A percentile compares a stretch with the other conserved stretches of the same genome.
These are phyloP conservation scores for Sarcophaga variegata DNA, from an alignment of 2,888 invertebrate species.

Conservation along the genomic window DNA sequence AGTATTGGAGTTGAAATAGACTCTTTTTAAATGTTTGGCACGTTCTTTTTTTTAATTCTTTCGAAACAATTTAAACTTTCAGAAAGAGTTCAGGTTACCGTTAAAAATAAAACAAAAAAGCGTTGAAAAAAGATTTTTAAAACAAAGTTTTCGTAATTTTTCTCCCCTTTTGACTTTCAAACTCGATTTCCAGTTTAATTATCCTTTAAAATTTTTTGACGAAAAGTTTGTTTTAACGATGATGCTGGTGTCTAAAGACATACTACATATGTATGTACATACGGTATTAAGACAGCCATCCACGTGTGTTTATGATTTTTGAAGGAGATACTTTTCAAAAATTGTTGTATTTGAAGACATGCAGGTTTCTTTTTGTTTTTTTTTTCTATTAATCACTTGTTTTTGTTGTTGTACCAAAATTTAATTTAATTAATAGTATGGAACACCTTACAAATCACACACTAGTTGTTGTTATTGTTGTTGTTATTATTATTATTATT, in stretches of 20 bases:
- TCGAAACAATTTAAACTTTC: slow-evolving; percentile 49
- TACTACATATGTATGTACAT: not conserved
- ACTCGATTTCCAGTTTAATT: slow-evolving; percentile 78
- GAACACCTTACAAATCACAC: not conserved
- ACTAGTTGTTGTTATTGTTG: not conserved
- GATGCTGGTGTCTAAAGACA: slow-evolving; percentile 9
- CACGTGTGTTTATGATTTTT: not conserved
- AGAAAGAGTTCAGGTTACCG: slow-evolving; percentile 56
- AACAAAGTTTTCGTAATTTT: slow-evolving; percentile 44
- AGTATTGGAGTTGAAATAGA: slow-evolving; percentile 1
- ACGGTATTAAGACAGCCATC: not conserved
- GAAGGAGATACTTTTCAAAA: not conserved
- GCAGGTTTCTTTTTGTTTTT: not conserved
- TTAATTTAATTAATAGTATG: not conserved
- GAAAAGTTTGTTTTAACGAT: slow-evolving; percentile 52
- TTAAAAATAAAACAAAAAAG: slow-evolving; percentile 35
- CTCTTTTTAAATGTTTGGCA: slow-evolving; percentile 43
- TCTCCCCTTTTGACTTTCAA: slow-evolving; percentile 20
- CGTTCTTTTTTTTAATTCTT: slow-evolving; percentile 40
- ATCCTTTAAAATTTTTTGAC: slow-evolving; percentile 74
- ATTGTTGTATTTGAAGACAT: not conserved
- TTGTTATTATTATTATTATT: not conserved
- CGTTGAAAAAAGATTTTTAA: slow-evolving; percentile 57
- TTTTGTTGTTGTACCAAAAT: not conserved
- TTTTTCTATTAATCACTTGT: not conserved